Evolutionary conservation across 2,888 invertebrate genomes (phyloP), one percentile per base, ranked within the genome.

Genomic region (Ypsolopha scabrella): DNA sequence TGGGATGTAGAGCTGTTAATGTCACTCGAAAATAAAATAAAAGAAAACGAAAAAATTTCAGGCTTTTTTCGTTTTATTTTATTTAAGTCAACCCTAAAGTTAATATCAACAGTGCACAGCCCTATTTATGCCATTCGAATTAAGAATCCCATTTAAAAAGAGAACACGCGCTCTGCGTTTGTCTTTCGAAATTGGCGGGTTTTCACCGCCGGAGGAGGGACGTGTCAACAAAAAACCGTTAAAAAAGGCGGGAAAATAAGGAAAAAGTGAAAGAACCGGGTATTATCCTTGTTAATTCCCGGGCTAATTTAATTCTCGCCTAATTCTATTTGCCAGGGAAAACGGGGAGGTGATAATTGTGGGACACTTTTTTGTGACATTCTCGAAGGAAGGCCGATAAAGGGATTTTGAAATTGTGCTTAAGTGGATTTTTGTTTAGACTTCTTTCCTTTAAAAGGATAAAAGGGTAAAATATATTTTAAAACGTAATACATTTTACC

Each of bases 281-380:
- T 72, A 85, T 86, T 85, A 86, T 85, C 83, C 85, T 75, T 82
- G 85, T 81, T 86, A 86, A 85, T 85, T 76, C 83, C 71, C 70
- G 66, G 75, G 76, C 72, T 83, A 85, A 86, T 86, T 82, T 80
- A 83, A 85, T 86, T 85, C 80, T 63, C 79, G 78, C 80, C 75
- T 85, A 85, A 86, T 85, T 85, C 85, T 85, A 86, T 85, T 86
- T 83, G 77, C 74, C 62, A 76, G 80, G 80, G 78, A 78, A n/a
- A 82, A 80, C 74, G 80, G 77, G 77, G 75, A 79, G 75, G 85
- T 80, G 83, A 81, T 85, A 86, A 86, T 82, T 85, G 77, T 74
- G 70, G 69, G 75, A 72, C 72, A 68, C 65, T 80, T 83, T 81
- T 81, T 73, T 68, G 63, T 61, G 64, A 67, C 62, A 68, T 64